A percentile compares a stretch with the other conserved stretches of the same genome.
Evolutionary conservation across 2,113 vertebrate species (phyloP).

Genomic region (Panthera uncia): DNA sequence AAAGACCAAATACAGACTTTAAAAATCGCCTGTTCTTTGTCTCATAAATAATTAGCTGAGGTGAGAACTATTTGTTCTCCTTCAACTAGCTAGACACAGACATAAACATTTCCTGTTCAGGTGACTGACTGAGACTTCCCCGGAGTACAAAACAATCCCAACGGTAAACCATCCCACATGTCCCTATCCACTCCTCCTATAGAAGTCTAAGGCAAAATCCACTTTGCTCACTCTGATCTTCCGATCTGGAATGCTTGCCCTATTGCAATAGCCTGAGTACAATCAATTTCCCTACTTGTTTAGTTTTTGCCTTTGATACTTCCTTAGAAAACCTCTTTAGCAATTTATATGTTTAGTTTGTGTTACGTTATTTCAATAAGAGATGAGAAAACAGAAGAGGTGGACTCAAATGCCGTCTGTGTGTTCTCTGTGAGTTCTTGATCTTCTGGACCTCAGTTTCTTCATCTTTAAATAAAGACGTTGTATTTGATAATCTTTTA

Average conservation of each 20-base stretch:
- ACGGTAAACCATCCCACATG: background rate
- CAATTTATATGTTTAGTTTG: constrained; percentile 31
- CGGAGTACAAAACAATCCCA: background rate
- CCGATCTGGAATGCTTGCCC: background rate
- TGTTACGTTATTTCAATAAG: constrained; percentile 6
- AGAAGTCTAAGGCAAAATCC: constrained; percentile 8
- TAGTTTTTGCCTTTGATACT: background rate
- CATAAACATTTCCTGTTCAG: background rate
- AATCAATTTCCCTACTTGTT: background rate
- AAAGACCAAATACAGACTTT: background rate
- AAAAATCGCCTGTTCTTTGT: background rate
- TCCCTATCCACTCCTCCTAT: background rate
- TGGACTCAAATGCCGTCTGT: background rate
- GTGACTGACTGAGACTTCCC: background rate
- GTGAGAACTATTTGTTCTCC: background rate
- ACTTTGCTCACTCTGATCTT: background rate
- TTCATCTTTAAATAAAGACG: background rate
- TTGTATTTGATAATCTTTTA: constrained; percentile 12
- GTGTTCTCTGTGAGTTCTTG: background rate
- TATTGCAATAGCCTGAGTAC: background rate
- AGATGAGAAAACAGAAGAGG: background rate
- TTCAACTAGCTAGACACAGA: background rate
- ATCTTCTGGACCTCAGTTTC: background rate
- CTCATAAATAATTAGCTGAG: constrained; percentile 24
- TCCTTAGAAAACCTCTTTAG: constrained; percentile 3